Conservation (phyloP, 2,888 invertebrate species). For the Sminthurides aquaticus region DNA sequence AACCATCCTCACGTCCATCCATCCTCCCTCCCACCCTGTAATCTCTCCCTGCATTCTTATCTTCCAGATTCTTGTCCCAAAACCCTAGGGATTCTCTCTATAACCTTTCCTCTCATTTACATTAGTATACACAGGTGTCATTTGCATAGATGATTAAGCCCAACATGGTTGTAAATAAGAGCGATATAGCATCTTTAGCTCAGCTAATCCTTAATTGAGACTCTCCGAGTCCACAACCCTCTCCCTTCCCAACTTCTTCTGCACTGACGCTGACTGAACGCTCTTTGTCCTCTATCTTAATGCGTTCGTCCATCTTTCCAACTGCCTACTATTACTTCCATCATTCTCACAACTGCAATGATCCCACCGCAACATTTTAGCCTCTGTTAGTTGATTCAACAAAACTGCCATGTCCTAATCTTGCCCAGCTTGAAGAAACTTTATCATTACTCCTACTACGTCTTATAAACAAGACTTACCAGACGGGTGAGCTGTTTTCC, state of each 20-base stretch:
- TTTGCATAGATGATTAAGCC: not conserved
- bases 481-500: constrained; percentile 27
- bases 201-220: not conserved
- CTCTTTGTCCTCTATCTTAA: not conserved
- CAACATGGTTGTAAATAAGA: not conserved
- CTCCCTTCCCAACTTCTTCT: not conserved
- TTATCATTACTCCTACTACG: not conserved
- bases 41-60: too few relatives aligned
- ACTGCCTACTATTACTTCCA: too few relatives aligned
- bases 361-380: too few relatives aligned
- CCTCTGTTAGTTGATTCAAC: too few relatives aligned
- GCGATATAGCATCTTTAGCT: not conserved
- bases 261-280: not conserved
- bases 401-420: too few relatives aligned
- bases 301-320: too few relatives aligned
- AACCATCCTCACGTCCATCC: too few relatives aligned
- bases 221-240: not conserved
- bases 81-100: too few relatives aligned
- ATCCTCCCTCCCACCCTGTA: too few relatives aligned
- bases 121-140: not conserved
- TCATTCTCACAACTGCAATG: too few relatives aligned
- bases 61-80: too few relatives aligned
- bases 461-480: constrained; percentile 19
- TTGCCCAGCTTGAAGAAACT: too few relatives aligned
- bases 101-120: not conserved